Conservation (phyloP, 1,140 invertebrate genomes). For the Drosophila virilis region DNA sequence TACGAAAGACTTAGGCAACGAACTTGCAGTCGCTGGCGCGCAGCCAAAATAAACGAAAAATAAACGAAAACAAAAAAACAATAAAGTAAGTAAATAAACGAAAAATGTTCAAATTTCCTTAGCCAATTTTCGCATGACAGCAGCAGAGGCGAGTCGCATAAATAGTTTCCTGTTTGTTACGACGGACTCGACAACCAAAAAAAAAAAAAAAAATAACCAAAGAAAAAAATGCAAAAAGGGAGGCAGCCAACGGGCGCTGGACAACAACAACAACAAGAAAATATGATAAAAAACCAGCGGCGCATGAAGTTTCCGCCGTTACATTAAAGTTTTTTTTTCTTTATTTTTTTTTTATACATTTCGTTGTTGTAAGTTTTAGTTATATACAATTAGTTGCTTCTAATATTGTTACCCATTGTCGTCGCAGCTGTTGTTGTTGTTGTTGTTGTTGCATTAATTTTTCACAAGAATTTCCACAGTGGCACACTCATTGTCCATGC, state of each 20-base stretch:
- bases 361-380: conserved; percentile 16
- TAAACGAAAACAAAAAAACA: conserved; percentile 11
- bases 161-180: conserved; percentile 78
- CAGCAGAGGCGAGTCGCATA: conserved; percentile 38
- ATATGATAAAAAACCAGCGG: conserved; percentile 56
- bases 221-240: conserved; percentile 48
- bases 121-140: conserved; percentile 70
- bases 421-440: too few relatives aligned
- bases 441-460: conserved; percentile 20
- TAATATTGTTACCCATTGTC: conserved; percentile 20
- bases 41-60: conserved; percentile 27
- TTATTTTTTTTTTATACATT: conserved; percentile 6
- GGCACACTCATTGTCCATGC: conserved; percentile 45
- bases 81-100: conserved; percentile 32
- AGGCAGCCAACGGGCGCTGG: conserved; percentile 50
- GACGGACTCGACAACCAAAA: conserved; percentile 42
- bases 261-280: conserved; percentile 31
- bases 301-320: conserved; percentile 73
- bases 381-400: conserved; percentile 42
- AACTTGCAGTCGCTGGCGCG: conserved; percentile 55
- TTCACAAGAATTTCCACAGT: conserved; percentile 56
- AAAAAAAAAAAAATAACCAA: background rate
- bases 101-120: conserved; percentile 63
- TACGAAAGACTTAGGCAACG: conserved; percentile 78
- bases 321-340: conserved; percentile 23